Evolutionary conservation across 2,113 vertebrate species (phyloP).

Genomic region (Gadus macrocephalus): DNA sequence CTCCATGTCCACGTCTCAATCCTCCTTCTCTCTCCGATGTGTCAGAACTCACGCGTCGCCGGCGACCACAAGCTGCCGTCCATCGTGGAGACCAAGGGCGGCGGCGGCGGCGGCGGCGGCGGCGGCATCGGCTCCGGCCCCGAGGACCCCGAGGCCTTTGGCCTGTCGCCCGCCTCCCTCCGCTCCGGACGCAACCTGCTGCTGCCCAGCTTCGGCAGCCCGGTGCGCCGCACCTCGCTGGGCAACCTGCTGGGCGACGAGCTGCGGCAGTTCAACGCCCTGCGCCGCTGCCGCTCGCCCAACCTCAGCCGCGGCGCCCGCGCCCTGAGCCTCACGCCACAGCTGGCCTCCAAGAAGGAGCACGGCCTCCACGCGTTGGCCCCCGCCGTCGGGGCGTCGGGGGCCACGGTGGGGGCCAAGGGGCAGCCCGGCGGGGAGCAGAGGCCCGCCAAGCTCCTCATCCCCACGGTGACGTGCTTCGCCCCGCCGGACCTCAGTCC

Average conservation of each 20-base stretch:
- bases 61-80: constrained; percentile 76
- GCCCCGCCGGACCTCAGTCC: neutral
- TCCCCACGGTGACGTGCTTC: neutral
- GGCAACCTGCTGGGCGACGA: constrained; percentile 88
- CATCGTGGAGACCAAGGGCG: constrained; percentile 73
- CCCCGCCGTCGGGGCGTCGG: constrained; percentile 78
- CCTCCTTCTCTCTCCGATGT: constrained; percentile 2
- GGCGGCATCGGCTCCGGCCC: too few species aligned
- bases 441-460: neutral
- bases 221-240: constrained; percentile 74
- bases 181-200: constrained; percentile 75
- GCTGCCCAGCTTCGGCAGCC: constrained; percentile 81
- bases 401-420: constrained; percentile 73
- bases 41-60: constrained; percentile 62
- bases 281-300: constrained; percentile 77
- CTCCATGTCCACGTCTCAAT: neutral
- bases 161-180: constrained; percentile 63
- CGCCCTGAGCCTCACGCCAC: constrained; percentile 69
- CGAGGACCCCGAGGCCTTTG: constrained; percentile 59
- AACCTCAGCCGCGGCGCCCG: constrained; percentile 66
- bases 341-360: constrained; percentile 50
- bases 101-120: too few species aligned
- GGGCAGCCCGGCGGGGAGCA: neutral
- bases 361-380: constrained; percentile 23
- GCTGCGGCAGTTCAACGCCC: constrained; percentile 79